phyloP scores from a whole-genome alignment of 53 echinoderm and acorn worm species.

The Pentamera pediparva region DNA sequence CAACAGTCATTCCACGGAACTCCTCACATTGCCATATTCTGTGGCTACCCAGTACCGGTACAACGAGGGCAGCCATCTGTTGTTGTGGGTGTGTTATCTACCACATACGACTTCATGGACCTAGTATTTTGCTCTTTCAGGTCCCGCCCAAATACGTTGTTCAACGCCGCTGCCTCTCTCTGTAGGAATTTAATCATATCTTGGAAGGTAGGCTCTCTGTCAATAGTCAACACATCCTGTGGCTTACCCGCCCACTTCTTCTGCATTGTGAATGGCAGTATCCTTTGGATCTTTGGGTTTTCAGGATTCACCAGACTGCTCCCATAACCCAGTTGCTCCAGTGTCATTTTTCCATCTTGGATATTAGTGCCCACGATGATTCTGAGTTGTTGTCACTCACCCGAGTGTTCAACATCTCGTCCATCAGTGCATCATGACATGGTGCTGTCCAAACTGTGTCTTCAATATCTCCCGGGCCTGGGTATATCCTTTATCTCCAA shows the following conservation, averaged over 20 bases:
- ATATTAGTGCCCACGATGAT: slow-evolving; percentile 11
- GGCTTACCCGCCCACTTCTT: slow-evolving; percentile 28
- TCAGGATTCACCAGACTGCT: slow-evolving; percentile 17
- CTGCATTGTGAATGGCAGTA: slow-evolving; percentile 12
- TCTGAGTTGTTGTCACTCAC: slow-evolving; percentile 6
- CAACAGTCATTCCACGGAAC: not conserved
- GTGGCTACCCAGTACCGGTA: slow-evolving; percentile 11
- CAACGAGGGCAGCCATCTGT: too few species aligned
- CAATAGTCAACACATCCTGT: slow-evolving; percentile 13
- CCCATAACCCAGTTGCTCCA: slow-evolving; percentile 25
- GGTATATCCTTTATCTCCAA: slow-evolving; percentile 3
- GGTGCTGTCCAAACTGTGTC: slow-evolving; percentile 19
- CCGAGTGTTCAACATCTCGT: slow-evolving; percentile 20
- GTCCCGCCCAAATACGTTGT: slow-evolving; percentile 12
- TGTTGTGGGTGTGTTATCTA: not conserved
- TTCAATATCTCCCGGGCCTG: slow-evolving; percentile 18
- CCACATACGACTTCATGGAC: not conserved
- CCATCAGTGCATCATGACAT: slow-evolving; percentile 32
- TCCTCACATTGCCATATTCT: slow-evolving; percentile 24
- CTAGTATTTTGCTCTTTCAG: slow-evolving; percentile 16
- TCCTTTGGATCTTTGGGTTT: slow-evolving; percentile 20
- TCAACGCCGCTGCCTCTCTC: slow-evolving; percentile 3
- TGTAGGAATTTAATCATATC: slow-evolving; percentile 19
- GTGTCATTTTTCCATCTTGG: slow-evolving; percentile 26
- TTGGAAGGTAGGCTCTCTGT: slow-evolving; percentile 10